phyloP scores from a whole-genome alignment of 2,888 invertebrate genomes.

The Tachina lurida region DNA sequence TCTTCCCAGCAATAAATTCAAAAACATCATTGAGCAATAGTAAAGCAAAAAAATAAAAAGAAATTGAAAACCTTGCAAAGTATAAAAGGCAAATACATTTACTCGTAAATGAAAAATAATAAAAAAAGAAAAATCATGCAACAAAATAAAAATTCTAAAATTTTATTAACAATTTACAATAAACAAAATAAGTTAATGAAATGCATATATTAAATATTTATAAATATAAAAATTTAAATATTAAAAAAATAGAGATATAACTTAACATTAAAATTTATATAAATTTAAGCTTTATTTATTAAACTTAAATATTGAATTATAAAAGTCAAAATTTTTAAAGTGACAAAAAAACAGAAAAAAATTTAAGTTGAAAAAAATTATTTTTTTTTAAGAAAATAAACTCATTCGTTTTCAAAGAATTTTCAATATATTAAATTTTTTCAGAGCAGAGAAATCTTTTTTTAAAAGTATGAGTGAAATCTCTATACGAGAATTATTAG shows the following conservation, averaged over 20 bases:
- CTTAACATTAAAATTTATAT: neutral
- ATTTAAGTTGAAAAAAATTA: neutral
- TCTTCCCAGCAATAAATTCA: slow-evolving; percentile 75
- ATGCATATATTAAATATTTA: slow-evolving; percentile 25
- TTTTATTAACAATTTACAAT: slow-evolving; percentile 71
- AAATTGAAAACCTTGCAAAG: slow-evolving; percentile 5
- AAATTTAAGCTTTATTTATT: slow-evolving; percentile 34
- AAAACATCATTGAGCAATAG: slow-evolving; percentile 43
- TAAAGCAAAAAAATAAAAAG: slow-evolving; percentile 2
- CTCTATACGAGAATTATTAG: too few species aligned
- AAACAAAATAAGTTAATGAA: slow-evolving; percentile 54
- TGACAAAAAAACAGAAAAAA: neutral
- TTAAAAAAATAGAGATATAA: slow-evolving; percentile 23
- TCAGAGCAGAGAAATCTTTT: too few species aligned
- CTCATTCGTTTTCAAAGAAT: too few species aligned
- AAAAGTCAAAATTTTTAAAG: slow-evolving; percentile 6
- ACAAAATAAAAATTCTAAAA: slow-evolving; percentile 70
- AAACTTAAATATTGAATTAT: neutral
- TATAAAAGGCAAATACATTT: slow-evolving; percentile 2
- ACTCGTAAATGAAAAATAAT: slow-evolving; percentile 10
- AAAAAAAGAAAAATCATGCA: slow-evolving; percentile 47
- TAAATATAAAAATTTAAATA: slow-evolving; percentile 15
- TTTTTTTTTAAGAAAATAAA: too few species aligned
- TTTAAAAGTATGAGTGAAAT: too few species aligned
- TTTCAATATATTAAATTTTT: too few species aligned